Evolutionary conservation across 2,113 vertebrate genomes (phyloP).

Genomic region (Notarius quadriscutis): DNA sequence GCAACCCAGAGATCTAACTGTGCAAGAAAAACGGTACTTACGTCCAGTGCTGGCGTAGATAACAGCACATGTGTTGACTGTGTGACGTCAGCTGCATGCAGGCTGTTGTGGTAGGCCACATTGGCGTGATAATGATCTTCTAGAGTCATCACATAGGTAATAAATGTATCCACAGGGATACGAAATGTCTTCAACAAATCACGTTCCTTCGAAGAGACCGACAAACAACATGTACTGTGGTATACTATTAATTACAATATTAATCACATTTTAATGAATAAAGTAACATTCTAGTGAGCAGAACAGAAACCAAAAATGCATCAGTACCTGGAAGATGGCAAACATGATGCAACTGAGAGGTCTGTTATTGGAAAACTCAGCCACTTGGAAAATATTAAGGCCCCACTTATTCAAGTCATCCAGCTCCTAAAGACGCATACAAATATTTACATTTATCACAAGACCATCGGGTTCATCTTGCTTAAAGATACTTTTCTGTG

Average conservation of each 20-base stretch:
- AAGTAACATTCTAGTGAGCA: too few relatives aligned
- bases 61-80: slow-evolving; percentile 93
- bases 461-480: background rate
- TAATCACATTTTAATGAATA: too few relatives aligned
- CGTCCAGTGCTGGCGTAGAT: slow-evolving; percentile 86
- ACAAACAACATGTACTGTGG: background rate
- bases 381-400: slow-evolving; percentile 91
- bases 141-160: slow-evolving; percentile 88
- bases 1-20: background rate
- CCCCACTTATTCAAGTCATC: slow-evolving; percentile 92
- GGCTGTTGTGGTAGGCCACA: slow-evolving; percentile 94
- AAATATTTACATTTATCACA: background rate
- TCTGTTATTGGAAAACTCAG: slow-evolving; percentile 85
- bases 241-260: background rate
- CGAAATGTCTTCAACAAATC: slow-evolving; percentile 88
- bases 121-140: slow-evolving; percentile 93
- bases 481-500: background rate
- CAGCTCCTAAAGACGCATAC: slow-evolving; percentile 77
- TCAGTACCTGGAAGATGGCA: slow-evolving; percentile 86
- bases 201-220: slow-evolving; percentile 76
- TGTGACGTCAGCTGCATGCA: slow-evolving; percentile 89
- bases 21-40: slow-evolving; percentile 61
- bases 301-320: too few relatives aligned
- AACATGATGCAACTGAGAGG: slow-evolving; percentile 91
- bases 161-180: slow-evolving; percentile 86